Evolutionary conservation across 2,797 vertebrate genomes (phyloP).

Genomic region (Melanotaenia parkinsoni): DNA sequence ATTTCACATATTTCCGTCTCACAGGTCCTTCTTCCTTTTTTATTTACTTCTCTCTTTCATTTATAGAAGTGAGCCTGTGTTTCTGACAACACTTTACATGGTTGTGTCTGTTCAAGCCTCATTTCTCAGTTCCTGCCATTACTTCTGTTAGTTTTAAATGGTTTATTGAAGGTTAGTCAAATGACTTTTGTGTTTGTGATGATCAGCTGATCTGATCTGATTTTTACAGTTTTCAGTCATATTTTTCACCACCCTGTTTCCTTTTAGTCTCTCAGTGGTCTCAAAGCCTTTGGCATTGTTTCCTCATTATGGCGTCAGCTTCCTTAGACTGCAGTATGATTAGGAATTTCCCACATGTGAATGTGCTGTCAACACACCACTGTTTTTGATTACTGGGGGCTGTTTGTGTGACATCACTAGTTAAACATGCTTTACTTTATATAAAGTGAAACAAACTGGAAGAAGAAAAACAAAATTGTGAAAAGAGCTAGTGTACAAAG

Average conservation of each 20-base stretch:
- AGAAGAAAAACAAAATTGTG: neutral
- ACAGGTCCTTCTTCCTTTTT: neutral
- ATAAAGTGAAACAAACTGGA: too few species aligned
- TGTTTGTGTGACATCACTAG: too few species aligned
- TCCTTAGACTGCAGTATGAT: too few species aligned
- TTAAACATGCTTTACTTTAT: too few species aligned
- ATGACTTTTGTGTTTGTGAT: neutral
- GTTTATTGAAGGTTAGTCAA: too few species aligned
- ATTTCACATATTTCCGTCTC: neutral
- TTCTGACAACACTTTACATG: neutral
- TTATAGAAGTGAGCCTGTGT: neutral
- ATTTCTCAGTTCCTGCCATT: constrained; percentile 31
- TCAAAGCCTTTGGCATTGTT: too few species aligned
- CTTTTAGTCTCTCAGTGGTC: neutral
- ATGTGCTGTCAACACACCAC: too few species aligned
- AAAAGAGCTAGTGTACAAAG: neutral
- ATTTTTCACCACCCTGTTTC: neutral
- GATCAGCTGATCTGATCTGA: neutral
- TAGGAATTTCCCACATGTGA: too few species aligned
- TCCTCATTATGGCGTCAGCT: too few species aligned
- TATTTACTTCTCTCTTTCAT: constrained; percentile 12
- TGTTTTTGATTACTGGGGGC: too few species aligned
- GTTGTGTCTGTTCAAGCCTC: neutral
- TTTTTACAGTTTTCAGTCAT: neutral
- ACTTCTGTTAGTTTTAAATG: constrained; percentile 5